Conservation (phyloP, 2,113 vertebrate genomes). For the Hyperopisus bebe region DNA sequence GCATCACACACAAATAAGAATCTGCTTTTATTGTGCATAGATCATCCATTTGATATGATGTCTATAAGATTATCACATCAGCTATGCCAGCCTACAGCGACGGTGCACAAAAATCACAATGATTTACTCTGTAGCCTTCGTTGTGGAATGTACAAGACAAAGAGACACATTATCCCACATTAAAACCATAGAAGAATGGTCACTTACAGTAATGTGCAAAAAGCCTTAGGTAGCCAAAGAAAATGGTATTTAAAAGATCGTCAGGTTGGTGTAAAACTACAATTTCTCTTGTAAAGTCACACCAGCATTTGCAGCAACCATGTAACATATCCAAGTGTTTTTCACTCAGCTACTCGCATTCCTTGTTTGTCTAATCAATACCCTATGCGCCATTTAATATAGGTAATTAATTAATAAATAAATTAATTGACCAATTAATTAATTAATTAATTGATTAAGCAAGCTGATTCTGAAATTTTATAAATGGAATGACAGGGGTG, state of each 20-base stretch:
- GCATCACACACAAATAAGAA: slow-evolving; percentile 68
- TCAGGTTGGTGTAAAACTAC: slow-evolving; percentile 55
- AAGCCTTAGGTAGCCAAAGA: neutral
- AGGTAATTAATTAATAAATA: no score
- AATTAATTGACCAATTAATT: neutral
- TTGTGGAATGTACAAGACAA: slow-evolving; percentile 99
- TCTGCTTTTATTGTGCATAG: slow-evolving; percentile 97
- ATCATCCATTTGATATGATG: slow-evolving; percentile 72
- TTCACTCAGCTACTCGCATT: neutral
- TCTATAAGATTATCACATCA: slow-evolving; percentile 78
- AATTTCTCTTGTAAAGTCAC: neutral
- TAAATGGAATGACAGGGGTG: neutral
- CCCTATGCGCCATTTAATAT: neutral
- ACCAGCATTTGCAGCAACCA: neutral
- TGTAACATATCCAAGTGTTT: neutral
- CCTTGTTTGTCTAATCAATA: neutral
- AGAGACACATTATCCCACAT: slow-evolving; percentile 80
- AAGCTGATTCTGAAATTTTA: neutral
- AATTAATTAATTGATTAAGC: neutral
- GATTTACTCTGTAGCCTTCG: slow-evolving; percentile 85
- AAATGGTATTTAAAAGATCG: neutral
- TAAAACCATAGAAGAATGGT: slow-evolving; percentile 83
- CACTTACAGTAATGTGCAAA: neutral
- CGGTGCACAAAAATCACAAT: slow-evolving; percentile 84
- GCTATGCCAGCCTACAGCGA: slow-evolving; percentile 80